A percentile compares a stretch with the other conserved stretches of the same genome.
These are phyloP conservation scores for Catharus minimus DNA, from an alignment of 2,113 vertebrate species.

Conservation along the genomic window DNA sequence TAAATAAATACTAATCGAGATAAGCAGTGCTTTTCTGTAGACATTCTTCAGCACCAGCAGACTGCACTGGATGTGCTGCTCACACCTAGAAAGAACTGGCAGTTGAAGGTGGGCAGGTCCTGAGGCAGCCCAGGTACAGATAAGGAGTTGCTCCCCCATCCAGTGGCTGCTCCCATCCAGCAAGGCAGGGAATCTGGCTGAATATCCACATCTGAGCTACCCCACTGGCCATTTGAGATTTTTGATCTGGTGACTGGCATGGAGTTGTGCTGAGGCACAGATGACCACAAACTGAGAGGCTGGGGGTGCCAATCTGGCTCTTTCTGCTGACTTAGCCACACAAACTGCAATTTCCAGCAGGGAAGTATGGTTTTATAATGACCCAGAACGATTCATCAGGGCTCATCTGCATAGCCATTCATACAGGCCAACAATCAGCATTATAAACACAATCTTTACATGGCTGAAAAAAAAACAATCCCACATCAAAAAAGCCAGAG, in stretches of 20 bases:
- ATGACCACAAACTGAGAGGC: rapidly evolving
- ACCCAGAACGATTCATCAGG: background rate
- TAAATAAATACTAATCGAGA: background rate
- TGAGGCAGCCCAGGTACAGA: background rate
- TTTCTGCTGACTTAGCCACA: background rate
- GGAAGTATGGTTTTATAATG: background rate
- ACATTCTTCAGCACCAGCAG: background rate
- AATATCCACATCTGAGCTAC: rapidly evolving
- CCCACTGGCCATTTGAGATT: rapidly evolving
- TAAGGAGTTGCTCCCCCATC: background rate
- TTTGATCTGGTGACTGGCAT: background rate
- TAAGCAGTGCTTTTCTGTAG: background rate
- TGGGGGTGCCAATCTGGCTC: background rate
- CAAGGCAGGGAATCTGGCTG: background rate
- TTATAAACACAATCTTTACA: background rate
- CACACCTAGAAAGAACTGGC: background rate
- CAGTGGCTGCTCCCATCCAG: background rate
- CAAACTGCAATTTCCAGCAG: background rate
- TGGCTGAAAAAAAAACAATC: background rate
- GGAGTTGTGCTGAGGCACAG: rapidly evolving
- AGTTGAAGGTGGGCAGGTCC: background rate
- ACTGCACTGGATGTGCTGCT: background rate
- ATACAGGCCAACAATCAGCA: background rate
- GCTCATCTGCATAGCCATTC: background rate
- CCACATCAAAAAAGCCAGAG: background rate